Evolutionary conservation across 2,797 vertebrate species (phyloP).

Genomic region (Hirundo rustica): DNA sequence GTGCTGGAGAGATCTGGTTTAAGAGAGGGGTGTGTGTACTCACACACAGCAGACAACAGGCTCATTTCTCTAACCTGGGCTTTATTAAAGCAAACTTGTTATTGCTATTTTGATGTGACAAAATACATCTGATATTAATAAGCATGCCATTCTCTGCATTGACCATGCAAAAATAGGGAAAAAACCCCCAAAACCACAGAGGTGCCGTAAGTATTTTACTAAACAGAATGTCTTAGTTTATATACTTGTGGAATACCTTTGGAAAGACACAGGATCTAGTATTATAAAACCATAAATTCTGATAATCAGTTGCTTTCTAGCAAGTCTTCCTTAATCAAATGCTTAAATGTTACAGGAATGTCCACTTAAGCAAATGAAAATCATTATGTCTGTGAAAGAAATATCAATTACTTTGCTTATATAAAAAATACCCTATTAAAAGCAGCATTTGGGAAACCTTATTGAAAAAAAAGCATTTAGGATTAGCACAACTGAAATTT

Average conservation of each 20-base stretch:
- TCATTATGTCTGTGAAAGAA: slow-evolving; percentile 9
- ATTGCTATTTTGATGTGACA: not conserved
- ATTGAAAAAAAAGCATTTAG: slow-evolving; percentile 45
- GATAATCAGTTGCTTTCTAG: not conserved
- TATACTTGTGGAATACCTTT: not conserved
- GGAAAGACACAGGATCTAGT: not conserved
- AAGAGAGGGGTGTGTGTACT: not conserved
- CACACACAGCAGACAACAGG: not conserved
- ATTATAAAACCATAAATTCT: not conserved
- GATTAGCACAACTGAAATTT: slow-evolving; percentile 42
- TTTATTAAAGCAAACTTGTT: not conserved
- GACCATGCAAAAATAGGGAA: not conserved
- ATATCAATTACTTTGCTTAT: not conserved
- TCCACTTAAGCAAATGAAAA: slow-evolving; percentile 17
- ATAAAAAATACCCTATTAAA: not conserved
- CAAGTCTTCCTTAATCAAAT: not conserved
- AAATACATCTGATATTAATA: not conserved
- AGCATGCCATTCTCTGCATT: not conserved
- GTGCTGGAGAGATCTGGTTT: not conserved
- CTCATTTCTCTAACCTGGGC: not conserved
- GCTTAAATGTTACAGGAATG: not conserved
- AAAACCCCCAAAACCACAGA: not conserved
- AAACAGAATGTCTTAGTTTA: not conserved
- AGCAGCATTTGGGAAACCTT: not conserved
- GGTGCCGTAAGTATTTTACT: not conserved